phyloP scores from a whole-genome alignment of 2,797 vertebrate genomes.

The Poecilia wingei region DNA sequence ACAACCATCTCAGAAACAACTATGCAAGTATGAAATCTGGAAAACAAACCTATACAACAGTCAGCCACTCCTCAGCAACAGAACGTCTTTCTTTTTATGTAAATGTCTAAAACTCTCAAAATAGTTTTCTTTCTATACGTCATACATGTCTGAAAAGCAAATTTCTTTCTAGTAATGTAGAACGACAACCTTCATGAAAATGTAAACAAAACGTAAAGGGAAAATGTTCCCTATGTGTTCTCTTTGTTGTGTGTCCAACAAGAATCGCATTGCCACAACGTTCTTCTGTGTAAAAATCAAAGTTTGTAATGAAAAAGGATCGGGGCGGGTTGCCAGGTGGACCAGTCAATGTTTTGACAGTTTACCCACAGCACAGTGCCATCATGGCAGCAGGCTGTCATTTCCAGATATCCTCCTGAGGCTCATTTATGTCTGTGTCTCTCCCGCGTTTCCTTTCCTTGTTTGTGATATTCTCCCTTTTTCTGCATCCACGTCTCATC shows the following conservation, averaged over 20 bases:
- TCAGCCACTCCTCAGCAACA: neutral
- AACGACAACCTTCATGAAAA: neutral
- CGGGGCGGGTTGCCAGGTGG: slow-evolving; percentile 54
- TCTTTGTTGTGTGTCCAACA: slow-evolving; percentile 7
- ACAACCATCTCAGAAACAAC: slow-evolving; percentile 13
- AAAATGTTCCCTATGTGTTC: neutral
- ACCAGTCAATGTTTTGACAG: slow-evolving; percentile 67
- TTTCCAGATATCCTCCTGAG: slow-evolving; percentile 60
- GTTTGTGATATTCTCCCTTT: slow-evolving; percentile 34
- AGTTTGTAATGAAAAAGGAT: slow-evolving; percentile 22
- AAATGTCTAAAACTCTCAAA: neutral
- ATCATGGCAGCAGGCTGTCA: slow-evolving; percentile 63
- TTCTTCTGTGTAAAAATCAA: slow-evolving; percentile 30
- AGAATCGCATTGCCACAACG: slow-evolving; percentile 23
- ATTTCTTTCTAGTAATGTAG: neutral
- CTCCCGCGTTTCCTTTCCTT: slow-evolving; percentile 36
- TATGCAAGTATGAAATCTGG: slow-evolving; percentile 13
- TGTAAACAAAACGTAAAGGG: neutral
- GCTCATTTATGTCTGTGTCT: slow-evolving; percentile 54
- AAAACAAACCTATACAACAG: slow-evolving; percentile 20
- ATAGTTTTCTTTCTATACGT: neutral
- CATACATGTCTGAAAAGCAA: neutral
- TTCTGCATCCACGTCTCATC: slow-evolving; percentile 28
- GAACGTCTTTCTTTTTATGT: neutral
- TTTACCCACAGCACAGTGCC: slow-evolving; percentile 57